Conservation (phyloP, 2,888 invertebrate genomes). For the Diabrotica balteata region DNA sequence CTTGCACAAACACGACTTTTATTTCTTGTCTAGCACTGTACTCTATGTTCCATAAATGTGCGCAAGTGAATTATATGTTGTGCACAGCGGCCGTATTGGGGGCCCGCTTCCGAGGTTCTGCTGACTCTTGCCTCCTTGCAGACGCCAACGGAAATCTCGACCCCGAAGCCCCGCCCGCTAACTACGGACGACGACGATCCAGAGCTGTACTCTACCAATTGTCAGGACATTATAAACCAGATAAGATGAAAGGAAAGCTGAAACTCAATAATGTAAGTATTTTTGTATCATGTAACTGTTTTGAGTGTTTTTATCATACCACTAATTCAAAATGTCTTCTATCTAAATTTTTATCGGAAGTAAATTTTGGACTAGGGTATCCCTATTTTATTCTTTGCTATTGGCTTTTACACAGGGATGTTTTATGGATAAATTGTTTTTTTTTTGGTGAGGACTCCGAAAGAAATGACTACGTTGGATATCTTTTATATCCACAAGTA, state of each 20-base stretch:
- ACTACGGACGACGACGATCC: conserved; percentile 91
- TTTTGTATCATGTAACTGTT: conserved; percentile 6
- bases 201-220: conserved; percentile 95
- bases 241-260: conserved; percentile 90
- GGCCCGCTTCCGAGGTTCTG: conserved; percentile 80
- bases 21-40: conserved; percentile 23
- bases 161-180: conserved; percentile 78
- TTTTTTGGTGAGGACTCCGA: no score
- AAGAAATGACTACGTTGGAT: no score
- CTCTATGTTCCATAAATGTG: conserved; percentile 34
- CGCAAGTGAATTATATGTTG: conserved; percentile 43
- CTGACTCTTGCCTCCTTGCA: conserved; percentile 80
- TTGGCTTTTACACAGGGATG: background rate
- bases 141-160: conserved; percentile 81
- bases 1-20: conserved; percentile 23
- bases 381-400: background rate
- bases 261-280: conserved; percentile 92
- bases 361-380: background rate
- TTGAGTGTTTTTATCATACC: no score
- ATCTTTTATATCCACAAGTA: no score
- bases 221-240: conserved; percentile 95
- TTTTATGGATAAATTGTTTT: no score
- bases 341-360: background rate
- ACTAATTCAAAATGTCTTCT: background rate
- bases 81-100: conserved; percentile 79